Evolutionary conservation across 2,797 vertebrate genomes (phyloP), one percentile per base, ranked within the genome.

Genomic region (Leptoclinus maculatus): DNA sequence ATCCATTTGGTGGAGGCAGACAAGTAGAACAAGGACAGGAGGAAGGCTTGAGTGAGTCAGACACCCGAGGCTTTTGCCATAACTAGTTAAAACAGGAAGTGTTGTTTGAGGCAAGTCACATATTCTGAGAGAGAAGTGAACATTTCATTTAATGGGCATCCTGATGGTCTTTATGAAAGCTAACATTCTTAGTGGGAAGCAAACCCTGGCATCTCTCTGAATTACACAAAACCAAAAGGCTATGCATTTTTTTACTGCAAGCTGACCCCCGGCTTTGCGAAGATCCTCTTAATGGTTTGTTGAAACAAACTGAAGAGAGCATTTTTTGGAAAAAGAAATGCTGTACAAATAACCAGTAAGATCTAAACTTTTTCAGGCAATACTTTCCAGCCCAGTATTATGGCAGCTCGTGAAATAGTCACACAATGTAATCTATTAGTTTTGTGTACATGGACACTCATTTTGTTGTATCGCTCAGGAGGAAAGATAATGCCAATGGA

Each of bases 1-100:
- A 81, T 27, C 71, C 75, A 60, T 85, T 85, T 84, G 83, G 78
- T 84, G 70, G 70, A 85, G 74, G 77, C 83, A 88, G 85, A 87
- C 66, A 69, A 76, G 79, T 83, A 81, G 84, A 86, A 88, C 80
- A 83, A 74, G 83, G 80, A 84, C 80, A 82, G 76, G 60, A 82
- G 74, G 76, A 79, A 71, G 79, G 79, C 72, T 66, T 57, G 71
- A 86, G 73, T 86, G 75, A 85, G 69, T 90, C 81, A 83, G 75
- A 71, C 74, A 71, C 57, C 63, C 68, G 45, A 69, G 72, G 74
- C 77, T 80, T 81, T 76, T 39, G 65, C 71, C 59, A 49, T 72
- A 71, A 77, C 75, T 88, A 66, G 71, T 86, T 85, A 74, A 66
- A 78, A 41, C 70, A 63, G 38, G 65, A 68, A 78, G 72, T 76